Evolutionary conservation across 2,888 invertebrate genomes (phyloP), one percentile per base, ranked within the genome.

Genomic region (Pammene fasciana): DNA sequence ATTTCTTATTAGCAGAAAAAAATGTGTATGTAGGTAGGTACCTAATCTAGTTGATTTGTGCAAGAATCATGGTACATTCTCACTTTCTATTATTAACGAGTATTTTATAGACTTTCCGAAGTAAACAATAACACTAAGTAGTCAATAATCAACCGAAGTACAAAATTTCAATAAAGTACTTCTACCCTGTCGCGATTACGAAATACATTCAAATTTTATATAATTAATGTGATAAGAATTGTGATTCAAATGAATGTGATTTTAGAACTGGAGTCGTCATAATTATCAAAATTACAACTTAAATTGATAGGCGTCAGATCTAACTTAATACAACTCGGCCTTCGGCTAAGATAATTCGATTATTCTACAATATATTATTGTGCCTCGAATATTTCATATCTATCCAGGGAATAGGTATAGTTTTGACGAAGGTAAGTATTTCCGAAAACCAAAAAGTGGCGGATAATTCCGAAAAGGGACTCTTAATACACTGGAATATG

Each of bases 81-180:
- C 1, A 26, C 4, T 26, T 3, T 26, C 26, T 26, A 26, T 26
- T 26, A 26, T 26, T 4, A 26, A 41, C 43, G 76, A 78, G 79
- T 78, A 78, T 76, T 80, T 62, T 50, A 41, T 50, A 60, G n/a
- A 46, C n/a, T n/a, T n/a, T n/a, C n/a, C 16, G 48, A 43, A 65
- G 36, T 43, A 43, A 50, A n/a, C 9, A 16, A 16, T 61, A 62
- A 52, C 41, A 18, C 6, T 43, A 57, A 26, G 26, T 50, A 62
- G 26, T 26, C 10, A 8, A 5, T 26, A 14, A 7, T n/a, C n/a
- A 38, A 36, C 6, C 3, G 48, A 50, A 16, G 61, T 41, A 62
- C 13, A n/a, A 18, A 50, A 36, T 38, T n/a, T 18, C 18, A 41
- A 41, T n/a, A 8, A 62, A 5, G 9, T 38, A 26, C 26, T 46